Percentiles rank a stretch among this genome's conserved stretches.
phyloP scores from a whole-genome alignment of 2,888 invertebrate species.

The Tanytarsus gracilentus region DNA sequence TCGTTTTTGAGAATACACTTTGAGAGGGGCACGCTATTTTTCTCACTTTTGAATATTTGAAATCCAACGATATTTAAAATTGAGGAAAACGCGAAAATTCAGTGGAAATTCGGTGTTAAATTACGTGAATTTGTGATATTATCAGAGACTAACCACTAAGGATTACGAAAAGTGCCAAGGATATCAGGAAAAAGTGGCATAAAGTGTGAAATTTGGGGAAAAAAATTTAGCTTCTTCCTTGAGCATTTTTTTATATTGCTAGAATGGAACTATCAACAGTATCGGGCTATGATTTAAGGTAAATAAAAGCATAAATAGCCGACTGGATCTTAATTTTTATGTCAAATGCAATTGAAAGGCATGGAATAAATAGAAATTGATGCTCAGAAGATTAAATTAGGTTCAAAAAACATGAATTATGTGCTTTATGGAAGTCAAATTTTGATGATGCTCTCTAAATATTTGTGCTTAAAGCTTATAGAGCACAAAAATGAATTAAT shows the following conservation, averaged over 20 bases:
- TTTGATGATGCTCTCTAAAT: too few relatives aligned
- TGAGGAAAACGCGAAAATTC: neutral
- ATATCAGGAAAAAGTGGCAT: neutral
- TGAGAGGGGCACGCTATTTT: too few relatives aligned
- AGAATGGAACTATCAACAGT: constrained; percentile 21
- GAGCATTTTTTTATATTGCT: constrained; percentile 7
- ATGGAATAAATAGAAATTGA: neutral
- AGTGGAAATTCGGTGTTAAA: neutral
- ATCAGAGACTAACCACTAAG: neutral
- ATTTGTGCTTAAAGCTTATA: too few relatives aligned
- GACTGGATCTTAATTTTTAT: constrained; percentile 1
- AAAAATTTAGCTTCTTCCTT: constrained; percentile 14
- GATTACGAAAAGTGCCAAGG: neutral
- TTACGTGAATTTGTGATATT: neutral
- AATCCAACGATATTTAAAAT: constrained; percentile 2
- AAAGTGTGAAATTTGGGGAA: neutral
- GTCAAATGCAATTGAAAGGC: neutral
- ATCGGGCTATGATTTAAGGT: constrained; percentile 19
- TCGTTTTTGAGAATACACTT: too few relatives aligned
- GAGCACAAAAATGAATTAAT: too few relatives aligned
- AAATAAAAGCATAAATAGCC: neutral
- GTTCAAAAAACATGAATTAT: too few relatives aligned
- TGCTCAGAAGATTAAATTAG: too few relatives aligned
- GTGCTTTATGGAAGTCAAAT: too few relatives aligned
- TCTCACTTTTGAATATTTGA: neutral